Conservation (phyloP, 2,888 invertebrate genomes). For the Parascotia fuliginaria region DNA sequence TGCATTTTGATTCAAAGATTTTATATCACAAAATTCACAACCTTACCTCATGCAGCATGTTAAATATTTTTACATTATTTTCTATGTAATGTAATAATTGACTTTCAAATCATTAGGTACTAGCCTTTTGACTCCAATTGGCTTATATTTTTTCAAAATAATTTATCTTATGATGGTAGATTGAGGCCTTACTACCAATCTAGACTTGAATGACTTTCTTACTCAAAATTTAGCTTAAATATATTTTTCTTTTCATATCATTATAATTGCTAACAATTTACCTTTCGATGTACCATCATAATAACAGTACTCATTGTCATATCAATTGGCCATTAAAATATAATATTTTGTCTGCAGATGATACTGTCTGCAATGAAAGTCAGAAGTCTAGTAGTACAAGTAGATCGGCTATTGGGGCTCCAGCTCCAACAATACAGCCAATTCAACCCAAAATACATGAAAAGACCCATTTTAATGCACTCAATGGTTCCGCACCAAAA, state of each 20-base stretch:
- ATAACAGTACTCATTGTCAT: slow-evolving; percentile 29
- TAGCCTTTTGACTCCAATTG: slow-evolving; percentile 54
- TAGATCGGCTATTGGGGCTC: slow-evolving; percentile 65
- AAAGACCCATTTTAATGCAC: slow-evolving; percentile 68
- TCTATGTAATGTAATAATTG: neutral
- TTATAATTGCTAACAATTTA: slow-evolving; percentile 14
- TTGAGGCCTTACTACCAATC: slow-evolving; percentile 22
- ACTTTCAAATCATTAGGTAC: slow-evolving; percentile 23
- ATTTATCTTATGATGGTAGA: slow-evolving; percentile 35
- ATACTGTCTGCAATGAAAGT: slow-evolving; percentile 77
- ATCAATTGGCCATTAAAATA: slow-evolving; percentile 44
- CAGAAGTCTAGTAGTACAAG: slow-evolving; percentile 72
- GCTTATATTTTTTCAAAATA: slow-evolving; percentile 23
- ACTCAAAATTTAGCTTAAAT: too few relatives aligned
- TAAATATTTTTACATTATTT: neutral
- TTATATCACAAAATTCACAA: too few relatives aligned
- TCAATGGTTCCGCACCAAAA: slow-evolving; percentile 78
- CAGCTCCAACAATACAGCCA: slow-evolving; percentile 41
- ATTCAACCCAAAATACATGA: slow-evolving; percentile 71
- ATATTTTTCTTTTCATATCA: neutral
- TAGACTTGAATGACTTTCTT: too few relatives aligned
- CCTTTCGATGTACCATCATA: slow-evolving; percentile 41
- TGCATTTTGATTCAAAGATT: neutral
- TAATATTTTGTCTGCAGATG: slow-evolving; percentile 78
- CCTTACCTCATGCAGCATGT: too few relatives aligned